Evolutionary conservation across 2,797 vertebrate genomes (phyloP).

Genomic region (Moxostoma hubbsi): DNA sequence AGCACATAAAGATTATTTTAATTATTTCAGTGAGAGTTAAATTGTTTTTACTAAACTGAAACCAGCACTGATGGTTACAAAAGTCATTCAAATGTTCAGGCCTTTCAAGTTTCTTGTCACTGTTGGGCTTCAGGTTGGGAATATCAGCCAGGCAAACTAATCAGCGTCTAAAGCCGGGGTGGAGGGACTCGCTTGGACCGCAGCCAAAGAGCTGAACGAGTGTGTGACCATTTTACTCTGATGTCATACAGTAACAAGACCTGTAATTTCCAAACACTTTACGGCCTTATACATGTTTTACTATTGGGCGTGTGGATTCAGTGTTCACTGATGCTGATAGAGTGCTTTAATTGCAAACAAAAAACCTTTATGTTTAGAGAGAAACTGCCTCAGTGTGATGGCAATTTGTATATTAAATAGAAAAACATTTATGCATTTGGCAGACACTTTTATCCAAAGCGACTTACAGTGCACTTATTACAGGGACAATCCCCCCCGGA

Average conservation of each 20-base stretch:
- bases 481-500: no score
- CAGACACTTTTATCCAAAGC: no score
- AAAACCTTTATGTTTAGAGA: no score
- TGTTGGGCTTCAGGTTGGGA: slow-evolving; percentile 78
- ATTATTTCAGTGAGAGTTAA: not conserved
- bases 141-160: slow-evolving; percentile 87
- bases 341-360: no score
- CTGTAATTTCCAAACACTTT: no score
- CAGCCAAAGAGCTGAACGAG: slow-evolving; percentile 86
- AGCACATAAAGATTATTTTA: no score
- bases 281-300: not conserved
- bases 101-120: not conserved
- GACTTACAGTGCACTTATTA: no score
- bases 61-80: not conserved
- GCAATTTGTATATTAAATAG: no score
- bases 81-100: not conserved
- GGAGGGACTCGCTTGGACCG: slow-evolving; percentile 81
- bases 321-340: no score
- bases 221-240: slow-evolving; percentile 54
- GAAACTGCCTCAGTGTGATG: no score
- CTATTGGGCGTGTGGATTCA: not conserved
- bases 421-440: no score
- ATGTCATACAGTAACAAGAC: not conserved
- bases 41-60: not conserved
- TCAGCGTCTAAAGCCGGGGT: slow-evolving; percentile 88